Percentiles rank a stretch among this genome's conserved stretches.
phyloP scores from a whole-genome alignment of 1,140 invertebrate genomes.

The Asbolus verrucosus region DNA sequence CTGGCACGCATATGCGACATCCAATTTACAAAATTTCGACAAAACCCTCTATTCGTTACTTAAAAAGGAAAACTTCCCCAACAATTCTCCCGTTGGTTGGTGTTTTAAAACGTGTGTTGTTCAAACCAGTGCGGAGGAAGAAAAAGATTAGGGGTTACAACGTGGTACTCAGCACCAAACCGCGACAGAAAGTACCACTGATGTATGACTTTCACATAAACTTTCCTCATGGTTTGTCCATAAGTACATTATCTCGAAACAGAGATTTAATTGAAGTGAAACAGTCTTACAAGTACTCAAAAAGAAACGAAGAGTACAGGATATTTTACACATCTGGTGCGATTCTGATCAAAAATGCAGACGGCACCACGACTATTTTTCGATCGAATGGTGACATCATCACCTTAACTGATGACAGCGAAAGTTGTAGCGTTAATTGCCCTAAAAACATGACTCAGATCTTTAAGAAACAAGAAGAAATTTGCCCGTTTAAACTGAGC shows the following conservation, averaged over 20 bases:
- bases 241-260: conserved; percentile 31
- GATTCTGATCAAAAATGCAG: conserved; percentile 52
- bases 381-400: conserved; percentile 52
- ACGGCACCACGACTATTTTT: conserved; percentile 52
- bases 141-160: conserved; percentile 26
- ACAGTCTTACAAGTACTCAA: conserved; percentile 45
- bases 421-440: conserved; percentile 43
- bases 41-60: background rate
- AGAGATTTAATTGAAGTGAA: conserved; percentile 40
- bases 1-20: background rate
- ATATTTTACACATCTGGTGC: conserved; percentile 51
- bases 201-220: conserved; percentile 48
- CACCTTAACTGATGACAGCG: conserved; percentile 46
- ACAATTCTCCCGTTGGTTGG: conserved; percentile 25
- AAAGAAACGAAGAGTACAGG: conserved; percentile 52
- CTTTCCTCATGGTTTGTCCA: conserved; percentile 53
- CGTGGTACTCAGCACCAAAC: background rate
- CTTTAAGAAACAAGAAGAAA: conserved; percentile 40
- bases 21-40: conserved; percentile 38
- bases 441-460: conserved; percentile 45
- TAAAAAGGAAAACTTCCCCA: background rate
- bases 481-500: conserved; percentile 31
- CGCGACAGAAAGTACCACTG: conserved; percentile 10
- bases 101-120: conserved; percentile 26
- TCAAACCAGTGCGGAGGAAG: conserved; percentile 13